Conservation (phyloP, 2,888 invertebrate species). For the Apodemia duryi region DNA sequence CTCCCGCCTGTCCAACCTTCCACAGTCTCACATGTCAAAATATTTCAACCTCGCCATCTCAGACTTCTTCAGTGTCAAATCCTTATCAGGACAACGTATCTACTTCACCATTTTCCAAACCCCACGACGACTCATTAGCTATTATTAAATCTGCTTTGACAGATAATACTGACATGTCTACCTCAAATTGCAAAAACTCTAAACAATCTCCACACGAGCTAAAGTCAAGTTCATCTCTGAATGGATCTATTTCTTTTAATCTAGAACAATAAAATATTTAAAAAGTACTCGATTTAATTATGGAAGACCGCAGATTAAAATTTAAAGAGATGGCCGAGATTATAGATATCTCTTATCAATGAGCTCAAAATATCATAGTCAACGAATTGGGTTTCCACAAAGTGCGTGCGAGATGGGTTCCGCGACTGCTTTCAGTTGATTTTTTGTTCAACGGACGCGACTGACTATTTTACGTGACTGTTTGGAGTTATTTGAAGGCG, state of each 20-base stretch:
- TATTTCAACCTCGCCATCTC: slow-evolving; percentile 26
- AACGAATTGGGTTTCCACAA: no score
- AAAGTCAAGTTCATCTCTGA: not conserved
- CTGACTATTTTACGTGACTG: no score
- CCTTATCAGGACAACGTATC: not conserved
- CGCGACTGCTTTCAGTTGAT: no score
- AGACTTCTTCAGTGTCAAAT: not conserved
- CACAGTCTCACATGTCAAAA: slow-evolving; percentile 62
- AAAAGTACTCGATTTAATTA: no score
- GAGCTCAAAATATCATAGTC: no score
- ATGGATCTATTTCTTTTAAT: slow-evolving; percentile 9
- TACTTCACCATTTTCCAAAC: not conserved
- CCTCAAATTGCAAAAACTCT: not conserved
- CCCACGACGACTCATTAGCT: slow-evolving; percentile 4
- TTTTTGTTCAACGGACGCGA: no score
- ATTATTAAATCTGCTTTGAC: slow-evolving; percentile 15
- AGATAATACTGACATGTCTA: slow-evolving; percentile 6
- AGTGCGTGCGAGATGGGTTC: no score
- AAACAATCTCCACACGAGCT: not conserved
- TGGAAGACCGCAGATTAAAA: no score
- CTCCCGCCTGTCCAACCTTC: slow-evolving; percentile 28
- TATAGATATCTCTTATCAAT: no score
- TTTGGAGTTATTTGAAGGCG: no score
- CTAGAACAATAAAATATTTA: not conserved
- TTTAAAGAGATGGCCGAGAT: no score